A percentile compares a stretch with the other conserved stretches of the same genome.
Conservation (phyloP, 2,797 vertebrate genomes). For the Orestias chungarensis region DNA sequence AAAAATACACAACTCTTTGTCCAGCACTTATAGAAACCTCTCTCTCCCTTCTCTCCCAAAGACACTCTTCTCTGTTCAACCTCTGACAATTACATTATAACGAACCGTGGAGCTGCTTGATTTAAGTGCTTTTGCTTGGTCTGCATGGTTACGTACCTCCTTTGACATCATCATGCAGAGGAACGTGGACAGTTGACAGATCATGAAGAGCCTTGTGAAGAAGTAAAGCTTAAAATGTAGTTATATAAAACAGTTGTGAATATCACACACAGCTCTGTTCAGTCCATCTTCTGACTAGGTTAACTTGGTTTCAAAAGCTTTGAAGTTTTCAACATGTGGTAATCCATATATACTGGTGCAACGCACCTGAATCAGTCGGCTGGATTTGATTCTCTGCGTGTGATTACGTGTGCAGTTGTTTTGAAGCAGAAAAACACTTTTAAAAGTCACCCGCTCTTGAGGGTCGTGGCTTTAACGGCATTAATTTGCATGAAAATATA, state of each 20-base stretch:
- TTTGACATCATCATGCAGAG: background rate
- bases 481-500: background rate
- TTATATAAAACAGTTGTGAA: background rate
- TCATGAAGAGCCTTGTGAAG: background rate
- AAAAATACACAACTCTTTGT: slow-evolving; percentile 67
- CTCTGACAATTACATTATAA: background rate
- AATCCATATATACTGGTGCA: background rate
- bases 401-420: background rate
- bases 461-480: background rate
- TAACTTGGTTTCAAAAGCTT: background rate
- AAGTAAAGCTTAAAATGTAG: background rate
- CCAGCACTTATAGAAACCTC: slow-evolving; percentile 31
- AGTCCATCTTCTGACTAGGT: background rate
- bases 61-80: slow-evolving; percentile 11
- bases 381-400: background rate
- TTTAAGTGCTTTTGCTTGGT: slow-evolving; percentile 33
- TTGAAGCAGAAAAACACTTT: background rate
- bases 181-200: background rate
- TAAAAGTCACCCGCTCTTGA: background rate
- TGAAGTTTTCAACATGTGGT: background rate
- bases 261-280: background rate
- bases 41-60: slow-evolving; percentile 49
- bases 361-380: no score
- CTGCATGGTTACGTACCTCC: background rate
- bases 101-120: background rate